Conservation (phyloP, 2,888 invertebrate species). For the Melipona beecheii region DNA sequence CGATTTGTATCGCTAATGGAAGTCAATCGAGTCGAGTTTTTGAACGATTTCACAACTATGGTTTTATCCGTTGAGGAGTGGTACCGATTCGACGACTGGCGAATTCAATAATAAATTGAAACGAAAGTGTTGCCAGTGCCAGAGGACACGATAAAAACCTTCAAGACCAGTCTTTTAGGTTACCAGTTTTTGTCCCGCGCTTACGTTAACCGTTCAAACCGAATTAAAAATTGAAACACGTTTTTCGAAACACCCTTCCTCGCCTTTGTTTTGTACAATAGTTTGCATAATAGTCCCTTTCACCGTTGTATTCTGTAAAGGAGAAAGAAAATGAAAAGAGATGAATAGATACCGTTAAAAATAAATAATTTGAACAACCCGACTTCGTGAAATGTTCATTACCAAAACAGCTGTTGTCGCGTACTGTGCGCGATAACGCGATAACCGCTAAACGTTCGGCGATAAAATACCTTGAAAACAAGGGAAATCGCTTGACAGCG, state of each 20-base stretch:
- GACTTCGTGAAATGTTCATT: constrained; percentile 33
- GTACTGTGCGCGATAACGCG: neutral
- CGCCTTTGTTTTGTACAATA: neutral
- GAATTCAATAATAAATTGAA: neutral
- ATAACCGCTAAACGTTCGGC: constrained; percentile 18
- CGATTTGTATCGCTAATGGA: neutral
- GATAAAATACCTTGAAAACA: constrained; percentile 32
- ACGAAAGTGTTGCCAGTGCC: neutral
- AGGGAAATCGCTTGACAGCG: constrained; percentile 37
- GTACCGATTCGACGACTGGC: neutral
- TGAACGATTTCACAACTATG: neutral
- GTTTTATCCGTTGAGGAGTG: neutral
- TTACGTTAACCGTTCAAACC: neutral
- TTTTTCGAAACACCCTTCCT: neutral
- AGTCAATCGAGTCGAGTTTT: neutral
- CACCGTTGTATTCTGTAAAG: neutral
- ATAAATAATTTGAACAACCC: constrained; percentile 1
- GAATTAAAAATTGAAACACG: constrained; percentile 10
- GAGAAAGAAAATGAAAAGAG: neutral
- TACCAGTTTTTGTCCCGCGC: neutral
- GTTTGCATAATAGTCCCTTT: neutral
- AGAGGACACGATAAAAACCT: neutral
- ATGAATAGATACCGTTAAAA: neutral
- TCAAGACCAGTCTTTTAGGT: neutral
- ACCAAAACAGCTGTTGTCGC: constrained; percentile 2